Percentiles rank a stretch among this genome's conserved stretches.
Conservation (phyloP, 2,888 invertebrate genomes). For the Anthoptus insignis region DNA sequence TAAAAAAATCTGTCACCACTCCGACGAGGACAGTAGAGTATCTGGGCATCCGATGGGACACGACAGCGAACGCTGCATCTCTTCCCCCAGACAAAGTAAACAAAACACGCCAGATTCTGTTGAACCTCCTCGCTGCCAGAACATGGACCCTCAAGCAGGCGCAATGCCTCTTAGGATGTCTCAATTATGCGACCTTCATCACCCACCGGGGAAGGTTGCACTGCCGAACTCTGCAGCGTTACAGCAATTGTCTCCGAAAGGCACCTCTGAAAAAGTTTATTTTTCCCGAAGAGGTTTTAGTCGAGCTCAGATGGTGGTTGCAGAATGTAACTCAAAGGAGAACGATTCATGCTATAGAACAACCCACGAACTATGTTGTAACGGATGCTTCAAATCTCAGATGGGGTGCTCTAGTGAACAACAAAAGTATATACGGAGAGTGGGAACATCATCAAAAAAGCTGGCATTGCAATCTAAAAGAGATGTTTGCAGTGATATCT, state of each 20-base stretch:
- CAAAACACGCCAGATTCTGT: conserved; percentile 2
- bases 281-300: conserved; percentile 19
- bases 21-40: not conserved
- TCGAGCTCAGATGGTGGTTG: conserved; percentile 38
- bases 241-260: conserved; percentile 16
- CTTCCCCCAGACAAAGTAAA: conserved; percentile 31
- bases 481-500: conserved; percentile 45
- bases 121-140: conserved; percentile 12
- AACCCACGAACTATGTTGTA: conserved; percentile 22
- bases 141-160: conserved; percentile 39
- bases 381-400: conserved; percentile 30
- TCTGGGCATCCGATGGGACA: conserved; percentile 39
- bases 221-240: conserved; percentile 38
- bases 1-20: not conserved
- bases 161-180: conserved; percentile 41
- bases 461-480: conserved; percentile 45
- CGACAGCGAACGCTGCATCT: conserved; percentile 33
- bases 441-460: conserved; percentile 28
- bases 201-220: conserved; percentile 42
- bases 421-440: conserved; percentile 15
- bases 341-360: not conserved
- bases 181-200: conserved; percentile 47
- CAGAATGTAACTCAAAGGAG: conserved; percentile 9
- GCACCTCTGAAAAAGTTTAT: not conserved
- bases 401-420: conserved; percentile 37